Evolutionary conservation across 2,113 vertebrate genomes (phyloP).

Genomic region (Rhipidura dahli): DNA sequence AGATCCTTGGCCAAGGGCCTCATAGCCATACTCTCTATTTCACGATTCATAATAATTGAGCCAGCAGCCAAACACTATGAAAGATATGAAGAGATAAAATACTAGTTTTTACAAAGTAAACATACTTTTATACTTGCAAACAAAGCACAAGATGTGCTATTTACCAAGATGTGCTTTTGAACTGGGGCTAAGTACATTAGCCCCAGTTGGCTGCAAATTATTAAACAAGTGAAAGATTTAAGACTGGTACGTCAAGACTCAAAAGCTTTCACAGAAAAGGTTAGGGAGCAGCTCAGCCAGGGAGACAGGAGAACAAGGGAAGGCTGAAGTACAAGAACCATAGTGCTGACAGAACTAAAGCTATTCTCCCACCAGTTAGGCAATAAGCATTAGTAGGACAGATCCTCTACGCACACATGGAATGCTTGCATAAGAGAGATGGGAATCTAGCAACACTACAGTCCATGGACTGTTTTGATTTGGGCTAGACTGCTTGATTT

Average conservation of each 20-base stretch:
- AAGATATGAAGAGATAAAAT: background rate
- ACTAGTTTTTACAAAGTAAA: background rate
- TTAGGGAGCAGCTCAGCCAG: background rate
- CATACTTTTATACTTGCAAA: background rate
- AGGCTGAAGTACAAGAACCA: background rate
- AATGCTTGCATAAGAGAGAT: background rate
- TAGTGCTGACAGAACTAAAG: background rate
- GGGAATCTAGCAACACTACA: background rate
- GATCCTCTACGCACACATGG: background rate
- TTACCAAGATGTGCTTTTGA: background rate
- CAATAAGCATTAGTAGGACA: background rate
- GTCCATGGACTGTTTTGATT: background rate
- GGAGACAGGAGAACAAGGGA: background rate
- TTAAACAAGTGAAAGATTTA: background rate
- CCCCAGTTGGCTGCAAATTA: background rate
- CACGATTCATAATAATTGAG: conserved; percentile 98
- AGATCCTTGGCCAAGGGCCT: conserved; percentile 93
- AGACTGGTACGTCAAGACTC: background rate
- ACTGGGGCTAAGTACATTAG: background rate
- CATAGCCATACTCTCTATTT: conserved; percentile 99
- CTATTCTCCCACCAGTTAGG: background rate
- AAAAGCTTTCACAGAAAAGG: background rate
- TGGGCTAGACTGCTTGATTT: background rate
- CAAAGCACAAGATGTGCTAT: background rate
- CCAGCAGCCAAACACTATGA: conserved; percentile 92